These are phyloP conservation scores for Asarcornis scutulata DNA, from an alignment of 2,113 vertebrate species.

Conservation along the genomic window DNA sequence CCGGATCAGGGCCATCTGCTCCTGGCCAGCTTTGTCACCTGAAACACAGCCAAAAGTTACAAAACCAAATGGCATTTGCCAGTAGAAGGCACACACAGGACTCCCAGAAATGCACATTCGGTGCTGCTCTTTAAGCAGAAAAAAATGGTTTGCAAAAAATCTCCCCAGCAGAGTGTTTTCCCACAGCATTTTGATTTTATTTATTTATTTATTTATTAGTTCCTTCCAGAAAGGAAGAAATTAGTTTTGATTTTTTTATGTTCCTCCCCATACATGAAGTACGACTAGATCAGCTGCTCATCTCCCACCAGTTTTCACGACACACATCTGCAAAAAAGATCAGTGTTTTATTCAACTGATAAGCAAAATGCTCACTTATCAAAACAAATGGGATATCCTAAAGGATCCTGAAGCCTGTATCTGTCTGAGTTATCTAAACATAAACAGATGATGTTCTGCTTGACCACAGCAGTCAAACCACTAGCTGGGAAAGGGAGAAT, in stretches of 20 bases:
- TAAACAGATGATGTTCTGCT: not conserved
- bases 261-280: not conserved
- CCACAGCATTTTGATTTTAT: rapidly evolving
- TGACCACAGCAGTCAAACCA: not conserved
- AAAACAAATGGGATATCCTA: not conserved
- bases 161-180: not conserved
- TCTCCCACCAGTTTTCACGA: not conserved
- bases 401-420: not conserved
- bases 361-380: not conserved
- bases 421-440: not conserved
- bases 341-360: not conserved
- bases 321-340: not conserved
- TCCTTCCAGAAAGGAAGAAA: not conserved
- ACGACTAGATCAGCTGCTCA: not conserved
- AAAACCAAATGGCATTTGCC: not conserved
- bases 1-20: constrained; percentile 3
- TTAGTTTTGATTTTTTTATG: too few species aligned
- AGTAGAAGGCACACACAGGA: not conserved
- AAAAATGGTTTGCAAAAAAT: not conserved
- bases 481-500: not conserved
- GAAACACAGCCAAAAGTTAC: not conserved
- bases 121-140: not conserved
- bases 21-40: not conserved
- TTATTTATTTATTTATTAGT: too few species aligned
- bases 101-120: not conserved